These are phyloP conservation scores for Drosophila triauraria DNA, from an alignment of 1,140 invertebrate genomes.

Conservation along the genomic window DNA sequence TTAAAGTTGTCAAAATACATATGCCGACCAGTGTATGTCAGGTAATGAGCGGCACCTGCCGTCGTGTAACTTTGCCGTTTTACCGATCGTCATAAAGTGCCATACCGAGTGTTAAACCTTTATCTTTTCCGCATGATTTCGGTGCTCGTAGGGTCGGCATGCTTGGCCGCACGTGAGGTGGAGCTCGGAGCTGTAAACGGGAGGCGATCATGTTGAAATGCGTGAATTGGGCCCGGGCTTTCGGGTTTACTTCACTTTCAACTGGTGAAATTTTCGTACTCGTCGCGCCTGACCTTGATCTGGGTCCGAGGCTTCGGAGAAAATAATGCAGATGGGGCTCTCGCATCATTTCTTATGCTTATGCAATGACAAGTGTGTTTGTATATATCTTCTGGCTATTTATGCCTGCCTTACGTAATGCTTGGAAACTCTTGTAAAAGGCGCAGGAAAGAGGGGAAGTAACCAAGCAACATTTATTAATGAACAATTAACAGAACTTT, in stretches of 20 bases:
- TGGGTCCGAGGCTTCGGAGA: constrained; percentile 39
- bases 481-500: no score
- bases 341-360: constrained; percentile 53
- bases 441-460: not conserved
- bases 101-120: constrained; percentile 28
- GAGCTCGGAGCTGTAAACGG: constrained; percentile 35
- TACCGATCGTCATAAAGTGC: constrained; percentile 37
- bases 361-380: constrained; percentile 41
- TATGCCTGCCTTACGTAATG: constrained; percentile 27
- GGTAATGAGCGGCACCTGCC: constrained; percentile 54
- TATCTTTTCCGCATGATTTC: constrained; percentile 27
- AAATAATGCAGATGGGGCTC: constrained; percentile 37
- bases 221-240: constrained; percentile 31
- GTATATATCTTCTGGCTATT: constrained; percentile 42
- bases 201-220: constrained; percentile 51
- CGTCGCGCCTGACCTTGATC: constrained; percentile 45
- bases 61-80: constrained; percentile 50
- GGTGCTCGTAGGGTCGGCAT: constrained; percentile 29
- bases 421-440: not conserved
- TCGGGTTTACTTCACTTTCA: constrained; percentile 42
- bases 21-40: no score
- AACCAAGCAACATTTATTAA: no score
- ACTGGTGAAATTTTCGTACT: constrained; percentile 55
- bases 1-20: no score
- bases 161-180: constrained; percentile 43